A percentile compares a stretch with the other conserved stretches of the same genome.
Evolutionary conservation across 2,888 invertebrate genomes (phyloP).

Genomic region (Nemoura dubitans): DNA sequence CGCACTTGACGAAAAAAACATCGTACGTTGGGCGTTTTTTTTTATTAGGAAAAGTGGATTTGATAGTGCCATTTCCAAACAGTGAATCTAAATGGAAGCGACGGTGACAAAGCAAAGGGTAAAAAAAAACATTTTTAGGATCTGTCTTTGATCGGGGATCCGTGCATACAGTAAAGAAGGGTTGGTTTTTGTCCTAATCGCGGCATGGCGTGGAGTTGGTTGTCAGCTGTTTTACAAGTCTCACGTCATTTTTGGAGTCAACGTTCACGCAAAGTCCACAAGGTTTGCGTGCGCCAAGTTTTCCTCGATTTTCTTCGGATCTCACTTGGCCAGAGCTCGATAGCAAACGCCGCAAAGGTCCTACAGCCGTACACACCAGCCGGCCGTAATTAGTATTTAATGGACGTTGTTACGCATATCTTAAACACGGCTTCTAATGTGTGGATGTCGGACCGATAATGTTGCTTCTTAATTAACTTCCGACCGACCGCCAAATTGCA

Average conservation of each 20-base stretch:
- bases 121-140: background rate
- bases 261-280: background rate
- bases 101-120: background rate
- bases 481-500: background rate
- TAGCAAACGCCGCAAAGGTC: background rate
- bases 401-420: constrained; percentile 10
- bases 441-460: constrained; percentile 27
- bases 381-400: constrained; percentile 31
- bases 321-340: too few relatives aligned
- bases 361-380: background rate
- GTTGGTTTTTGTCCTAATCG: background rate
- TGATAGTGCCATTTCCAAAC: background rate
- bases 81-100: background rate
- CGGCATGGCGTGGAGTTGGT: background rate
- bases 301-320: too few relatives aligned
- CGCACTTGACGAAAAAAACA: background rate
- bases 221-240: background rate
- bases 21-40: background rate
- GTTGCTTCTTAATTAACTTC: constrained; percentile 26
- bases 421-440: background rate
- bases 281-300: too few relatives aligned
- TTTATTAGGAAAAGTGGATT: constrained; percentile 16
- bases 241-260: background rate
- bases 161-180: background rate
- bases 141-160: background rate